Conservation (phyloP, 2,797 vertebrate species). For the Lithobates pipiens region DNA sequence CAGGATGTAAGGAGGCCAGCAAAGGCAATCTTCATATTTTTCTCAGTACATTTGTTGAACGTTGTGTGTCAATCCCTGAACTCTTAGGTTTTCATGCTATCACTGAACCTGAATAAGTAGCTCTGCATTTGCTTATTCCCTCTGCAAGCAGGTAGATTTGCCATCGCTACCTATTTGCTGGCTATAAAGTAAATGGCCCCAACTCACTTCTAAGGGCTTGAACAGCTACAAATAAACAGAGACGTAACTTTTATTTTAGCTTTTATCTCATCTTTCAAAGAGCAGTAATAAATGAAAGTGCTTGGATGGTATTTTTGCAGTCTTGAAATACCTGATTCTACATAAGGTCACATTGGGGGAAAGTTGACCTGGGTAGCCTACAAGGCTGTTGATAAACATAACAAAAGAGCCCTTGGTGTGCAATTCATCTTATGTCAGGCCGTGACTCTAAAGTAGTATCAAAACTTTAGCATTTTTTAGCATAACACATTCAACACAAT, state of each 20-base stretch:
- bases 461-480: no score
- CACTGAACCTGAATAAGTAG: neutral
- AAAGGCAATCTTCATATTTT: neutral
- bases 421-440: neutral
- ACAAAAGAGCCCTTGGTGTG: neutral
- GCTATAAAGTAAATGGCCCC: no score
- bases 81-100: neutral
- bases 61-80: no score
- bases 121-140: neutral
- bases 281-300: neutral
- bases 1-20: no score
- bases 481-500: no score
- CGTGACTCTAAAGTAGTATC: no score
- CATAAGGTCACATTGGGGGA: neutral
- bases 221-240: neutral
- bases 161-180: no score
- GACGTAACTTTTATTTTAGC: neutral
- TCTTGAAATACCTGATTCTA: neutral
- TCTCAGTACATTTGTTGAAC: no score
- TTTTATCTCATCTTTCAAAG: neutral
- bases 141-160: neutral
- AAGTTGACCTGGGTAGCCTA: neutral
- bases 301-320: neutral
- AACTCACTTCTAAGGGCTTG: neutral
- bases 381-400: neutral